Base-by-base conservation (phyloP, 2,888 invertebrate genomes). In the Phragmatobia fuliginosa region DNA sequence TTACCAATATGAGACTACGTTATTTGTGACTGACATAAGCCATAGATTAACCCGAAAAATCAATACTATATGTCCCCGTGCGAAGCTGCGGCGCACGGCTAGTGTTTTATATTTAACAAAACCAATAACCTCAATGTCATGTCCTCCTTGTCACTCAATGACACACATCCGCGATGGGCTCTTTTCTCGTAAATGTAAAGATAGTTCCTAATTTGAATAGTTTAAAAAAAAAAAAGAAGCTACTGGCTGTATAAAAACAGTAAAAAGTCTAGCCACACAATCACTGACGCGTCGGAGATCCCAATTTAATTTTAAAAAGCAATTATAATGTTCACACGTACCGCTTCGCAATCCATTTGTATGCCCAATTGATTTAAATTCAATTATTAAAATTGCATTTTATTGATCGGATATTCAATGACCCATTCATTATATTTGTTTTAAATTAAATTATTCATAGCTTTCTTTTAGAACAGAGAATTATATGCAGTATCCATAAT, bases 291-390 rank as follows among this genome's bases (percentile, higher is more conserved):
- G 59, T 62, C 38, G 41, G 16, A 59, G 38, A 68, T 60, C 52
- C 33, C 74, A 75, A 72, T 78, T 67, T 66, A 73, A 76, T 82
- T 67, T 68, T 78, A 78, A 72, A 74, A 81, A 78, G 41, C 82
- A 81, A 80, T 82, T 78, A 76, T 74, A 76, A 70, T 66, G 64
- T 72, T 82, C 76, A 72, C 80, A 71, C 82, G 66, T 21, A 66
- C n/a, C 70, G 68, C 70, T 78, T 74, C 71, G 71, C 73, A 68
- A 78, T 74, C 71, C 73, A 76, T 80, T 75, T 74, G 69, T 69
- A 45, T 41, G 73, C 64, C 36, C 78, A 80, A 80, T 80, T 80
- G 72, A 73, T 71, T 78, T 80, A 67, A 70, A 82, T 76, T 80
- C 72, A 74, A 76, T 80, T 76, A 76, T 71, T 68, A 69, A 72